Evolutionary conservation across 2,888 invertebrate genomes (phyloP).

Genomic region (Campopleginae sp.): DNA sequence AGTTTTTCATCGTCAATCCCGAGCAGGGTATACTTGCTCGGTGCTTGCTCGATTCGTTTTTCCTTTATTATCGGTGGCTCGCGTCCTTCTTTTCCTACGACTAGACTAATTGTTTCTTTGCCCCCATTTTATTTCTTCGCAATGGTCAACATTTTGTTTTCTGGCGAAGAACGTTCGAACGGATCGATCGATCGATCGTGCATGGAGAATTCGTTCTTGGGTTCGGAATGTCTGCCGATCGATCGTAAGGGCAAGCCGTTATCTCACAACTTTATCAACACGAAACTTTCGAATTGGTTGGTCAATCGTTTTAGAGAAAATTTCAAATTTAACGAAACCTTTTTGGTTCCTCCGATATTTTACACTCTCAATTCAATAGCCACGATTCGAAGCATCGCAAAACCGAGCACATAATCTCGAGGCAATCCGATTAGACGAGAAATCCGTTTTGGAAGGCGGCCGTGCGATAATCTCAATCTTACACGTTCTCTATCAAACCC

Average conservation of each 20-base stretch:
- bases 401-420: neutral
- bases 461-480: neutral
- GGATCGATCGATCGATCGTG: neutral
- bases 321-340: neutral
- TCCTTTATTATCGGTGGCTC: constrained; percentile 4
- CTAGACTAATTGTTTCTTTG: neutral
- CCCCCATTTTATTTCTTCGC: neutral
- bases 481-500: neutral
- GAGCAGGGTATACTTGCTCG: constrained; percentile 3
- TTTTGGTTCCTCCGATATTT: neutral
- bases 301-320: neutral
- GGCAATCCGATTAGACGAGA: neutral
- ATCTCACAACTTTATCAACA: neutral
- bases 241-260: too few species aligned
- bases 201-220: neutral
- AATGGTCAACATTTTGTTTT: neutral
- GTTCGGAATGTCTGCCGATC: too few species aligned
- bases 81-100: neutral
- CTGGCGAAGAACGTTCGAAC: neutral
- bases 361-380: neutral
- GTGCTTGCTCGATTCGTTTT: neutral
- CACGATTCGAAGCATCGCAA: neutral
- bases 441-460: neutral
- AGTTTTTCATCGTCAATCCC: constrained; percentile 26
- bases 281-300: neutral